Evolutionary conservation across 1,140 invertebrate species (phyloP).

Genomic region (Drosophila aff.): DNA sequence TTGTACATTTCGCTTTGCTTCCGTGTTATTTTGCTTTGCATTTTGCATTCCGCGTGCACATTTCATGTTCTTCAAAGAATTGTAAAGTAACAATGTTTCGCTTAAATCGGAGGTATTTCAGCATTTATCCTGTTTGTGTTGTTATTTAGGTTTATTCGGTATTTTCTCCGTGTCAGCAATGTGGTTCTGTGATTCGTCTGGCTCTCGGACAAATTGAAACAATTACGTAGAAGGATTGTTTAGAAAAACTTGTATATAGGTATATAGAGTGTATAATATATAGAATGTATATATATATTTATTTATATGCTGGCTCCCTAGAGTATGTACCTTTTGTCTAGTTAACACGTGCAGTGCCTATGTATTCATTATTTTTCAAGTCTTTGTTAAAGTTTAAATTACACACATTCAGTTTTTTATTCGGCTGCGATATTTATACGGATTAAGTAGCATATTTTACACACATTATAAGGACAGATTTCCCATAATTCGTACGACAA

Average conservation of each 20-base stretch:
- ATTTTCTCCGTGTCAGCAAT: conserved; percentile 42
- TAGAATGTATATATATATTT: conserved; percentile 29
- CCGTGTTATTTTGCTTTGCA: not conserved
- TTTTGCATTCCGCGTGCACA: conserved; percentile 17
- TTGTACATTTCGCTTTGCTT: conserved; percentile 46
- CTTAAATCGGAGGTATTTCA: conserved; percentile 73
- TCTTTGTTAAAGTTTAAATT: conserved; percentile 46
- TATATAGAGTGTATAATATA: conserved; percentile 46
- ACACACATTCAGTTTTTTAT: conserved; percentile 34
- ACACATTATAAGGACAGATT: conserved; percentile 35
- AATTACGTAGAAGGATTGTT: conserved; percentile 34
- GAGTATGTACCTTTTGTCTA: conserved; percentile 43
- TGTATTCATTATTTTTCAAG: conserved; percentile 24
- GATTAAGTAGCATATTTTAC: conserved; percentile 50
- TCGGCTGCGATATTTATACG: conserved; percentile 40
- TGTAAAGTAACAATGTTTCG: conserved; percentile 47
- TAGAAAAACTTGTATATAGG: conserved; percentile 49
- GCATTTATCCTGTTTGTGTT: conserved; percentile 52
- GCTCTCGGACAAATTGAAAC: conserved; percentile 31
- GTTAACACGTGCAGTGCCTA: conserved; percentile 50
- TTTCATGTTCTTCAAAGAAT: conserved; percentile 18
- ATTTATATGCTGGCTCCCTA: conserved; percentile 37
- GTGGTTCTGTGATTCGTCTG: conserved; percentile 33
- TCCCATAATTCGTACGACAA: conserved; percentile 34
- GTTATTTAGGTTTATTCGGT: conserved; percentile 18